Evolutionary conservation across 1,140 invertebrate genomes (phyloP).

Genomic region (Trichoplusia ni): DNA sequence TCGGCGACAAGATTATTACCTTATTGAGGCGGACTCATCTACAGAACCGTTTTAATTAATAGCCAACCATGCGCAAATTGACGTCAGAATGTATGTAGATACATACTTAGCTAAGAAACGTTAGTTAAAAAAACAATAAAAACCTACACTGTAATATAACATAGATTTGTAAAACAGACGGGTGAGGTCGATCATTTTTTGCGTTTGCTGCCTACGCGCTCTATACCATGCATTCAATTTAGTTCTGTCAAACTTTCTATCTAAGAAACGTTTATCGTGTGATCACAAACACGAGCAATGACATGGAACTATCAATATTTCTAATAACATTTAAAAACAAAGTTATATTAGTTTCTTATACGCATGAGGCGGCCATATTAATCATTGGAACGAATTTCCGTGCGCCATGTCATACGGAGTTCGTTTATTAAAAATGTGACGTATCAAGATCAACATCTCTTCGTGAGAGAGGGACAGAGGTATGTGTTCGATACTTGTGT

Average conservation of each 20-base stretch:
- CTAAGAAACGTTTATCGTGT: conserved; percentile 70
- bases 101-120: conserved; percentile 17
- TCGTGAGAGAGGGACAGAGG: conserved; percentile 59
- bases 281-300: conserved; percentile 76
- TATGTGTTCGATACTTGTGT: conserved; percentile 36
- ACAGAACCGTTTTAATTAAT: conserved; percentile 65
- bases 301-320: conserved; percentile 81
- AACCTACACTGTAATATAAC: conserved; percentile 43
- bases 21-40: conserved; percentile 54
- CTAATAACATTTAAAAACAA: conserved; percentile 80
- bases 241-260: conserved; percentile 73
- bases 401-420: conserved; percentile 79
- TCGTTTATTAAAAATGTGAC: conserved; percentile 82
- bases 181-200: conserved; percentile 35
- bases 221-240: conserved; percentile 63
- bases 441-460: conserved; percentile 81
- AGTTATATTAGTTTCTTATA: conserved; percentile 74
- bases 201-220: conserved; percentile 55
- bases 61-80: conserved; percentile 50
- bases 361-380: conserved; percentile 74
- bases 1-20: conserved; percentile 72
- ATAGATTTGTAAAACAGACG: conserved; percentile 42
- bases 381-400: conserved; percentile 80
- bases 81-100: neutral
- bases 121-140: conserved; percentile 36